Evolutionary conservation across 2,797 vertebrate species (phyloP), one percentile per base, ranked within the genome.

Genomic region (Adrianichthys oophorus): DNA sequence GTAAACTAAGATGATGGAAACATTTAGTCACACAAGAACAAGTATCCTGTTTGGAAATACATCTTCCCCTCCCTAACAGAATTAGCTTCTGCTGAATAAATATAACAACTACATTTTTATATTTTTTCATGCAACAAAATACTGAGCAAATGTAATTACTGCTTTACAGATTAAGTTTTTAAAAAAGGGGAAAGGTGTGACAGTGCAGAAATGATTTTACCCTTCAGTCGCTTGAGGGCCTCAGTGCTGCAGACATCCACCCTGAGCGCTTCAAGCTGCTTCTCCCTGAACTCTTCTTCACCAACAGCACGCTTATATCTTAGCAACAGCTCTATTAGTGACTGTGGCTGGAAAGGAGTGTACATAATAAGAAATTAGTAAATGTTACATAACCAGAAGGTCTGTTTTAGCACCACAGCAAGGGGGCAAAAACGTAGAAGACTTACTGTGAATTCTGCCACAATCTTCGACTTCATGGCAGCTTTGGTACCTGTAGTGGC

Each of bases 381-480:
- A 8, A 16, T 7, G 10, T 17, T 8, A 10, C 4, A 32, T 15
- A 14, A 7, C 13, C 18, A 0, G 4, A 1, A 10, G 32, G 15
- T n/a, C 45, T 48, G 45, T 41, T 21, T 29, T 41, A 16, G 49
- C 15, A 60, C 3, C 14, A 40, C 0, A 52, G 5, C 32, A 42
- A 18, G 37, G 29, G 14, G 42, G 42, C 10, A 37, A 0, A 15
- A 4, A 53, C 4, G 21, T 40, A 53, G 4, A 7, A 41, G 26
- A 68, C 96, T 94, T 92, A 99, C 98, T 67, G 95, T 90, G 86
- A 98, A 99, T 85, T 99, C 98, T 0, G 96, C 96, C 18, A 99
- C 94, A 41, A 99, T 98, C 92, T 98, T 99, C 45, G 97, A 98
- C 83, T 98, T 98, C 52, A 98, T 86, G 52, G 93, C 95, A 55